Evolutionary conservation across 2,888 invertebrate genomes (phyloP), one percentile per base, ranked within the genome.

Genomic region (Melinaea menophilus): DNA sequence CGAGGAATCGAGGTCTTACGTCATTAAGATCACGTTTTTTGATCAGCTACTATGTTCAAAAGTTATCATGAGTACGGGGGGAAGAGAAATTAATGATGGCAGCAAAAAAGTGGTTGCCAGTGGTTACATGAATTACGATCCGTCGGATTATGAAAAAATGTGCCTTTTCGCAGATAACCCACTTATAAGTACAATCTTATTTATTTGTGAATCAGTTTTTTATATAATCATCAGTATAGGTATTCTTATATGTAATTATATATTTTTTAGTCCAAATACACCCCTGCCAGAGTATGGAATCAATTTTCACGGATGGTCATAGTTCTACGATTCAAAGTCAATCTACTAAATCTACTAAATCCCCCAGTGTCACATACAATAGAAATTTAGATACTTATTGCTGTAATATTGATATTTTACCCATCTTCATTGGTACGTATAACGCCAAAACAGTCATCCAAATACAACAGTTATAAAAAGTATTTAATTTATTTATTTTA

Each of bases 131-230:
- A 68, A 64, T 22, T 90, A 82, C 62, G 86, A 88, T 67, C 88
- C 90, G 0, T 83, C 87, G 0, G 84, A 89, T 74, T 87, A 88
- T 65, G 83, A 84, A 61, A 86, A 81, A 76, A 88, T 90, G 86
- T 79, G 82, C 67, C 62, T 77, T 0, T 85, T 85, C 66, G 86
- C 85, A 31, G 81, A 89, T 69, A 70, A 63, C 61, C 89, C 90
- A n/a, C 71, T 90, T n/a, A 74, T 76, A 59, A 85, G 90, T 90
- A 71, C 56, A 47, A 35, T 13, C 12, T 56, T 22, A 22, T 22
- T 22, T 22, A 22, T 0, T 22, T 22, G 22, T 22, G 22, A 22
- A 35, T 47, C 31, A 22, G 12, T 47, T 33, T 55, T 12, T 1
- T n/a, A 35, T 55, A 7, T 33, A 33, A 51, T 31, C 31, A 31